phyloP scores from a whole-genome alignment of 2,113 vertebrate species.

The Prionailurus bengalensis region DNA sequence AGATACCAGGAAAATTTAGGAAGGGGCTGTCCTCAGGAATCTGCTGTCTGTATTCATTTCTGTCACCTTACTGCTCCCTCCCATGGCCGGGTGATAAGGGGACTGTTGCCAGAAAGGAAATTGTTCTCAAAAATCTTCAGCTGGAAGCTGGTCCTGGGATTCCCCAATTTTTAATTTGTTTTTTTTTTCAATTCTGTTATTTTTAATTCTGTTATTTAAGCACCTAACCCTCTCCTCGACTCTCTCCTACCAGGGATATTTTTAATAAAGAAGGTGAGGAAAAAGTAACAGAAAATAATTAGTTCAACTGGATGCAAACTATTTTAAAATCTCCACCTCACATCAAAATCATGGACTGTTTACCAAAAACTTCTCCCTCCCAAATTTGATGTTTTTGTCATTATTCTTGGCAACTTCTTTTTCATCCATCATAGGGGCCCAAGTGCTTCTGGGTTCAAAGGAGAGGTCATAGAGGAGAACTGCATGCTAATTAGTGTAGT shows the following conservation, averaged over 20 bases:
- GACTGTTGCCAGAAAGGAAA: neutral
- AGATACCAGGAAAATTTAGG: neutral
- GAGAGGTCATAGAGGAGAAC: neutral
- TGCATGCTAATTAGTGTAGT: neutral
- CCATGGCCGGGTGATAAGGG: too few relatives aligned
- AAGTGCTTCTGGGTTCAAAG: constrained; percentile 3
- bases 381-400: constrained; percentile 24
- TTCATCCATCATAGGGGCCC: neutral
- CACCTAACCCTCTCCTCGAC: neutral
- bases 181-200: neutral
- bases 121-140: neutral
- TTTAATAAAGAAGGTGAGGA: neutral
- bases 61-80: neutral
- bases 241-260: neutral
- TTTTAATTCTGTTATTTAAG: constrained; percentile 22
- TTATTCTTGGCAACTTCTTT: neutral
- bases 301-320: neutral
- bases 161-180: neutral
- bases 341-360: neutral
- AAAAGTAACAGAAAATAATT: neutral
- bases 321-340: neutral
- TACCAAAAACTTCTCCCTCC: neutral
- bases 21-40: neutral
- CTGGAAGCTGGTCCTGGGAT: neutral
- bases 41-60: neutral